Base-by-base conservation (phyloP, 2,888 invertebrate species). In the Trissolcus brochymenae region DNA sequence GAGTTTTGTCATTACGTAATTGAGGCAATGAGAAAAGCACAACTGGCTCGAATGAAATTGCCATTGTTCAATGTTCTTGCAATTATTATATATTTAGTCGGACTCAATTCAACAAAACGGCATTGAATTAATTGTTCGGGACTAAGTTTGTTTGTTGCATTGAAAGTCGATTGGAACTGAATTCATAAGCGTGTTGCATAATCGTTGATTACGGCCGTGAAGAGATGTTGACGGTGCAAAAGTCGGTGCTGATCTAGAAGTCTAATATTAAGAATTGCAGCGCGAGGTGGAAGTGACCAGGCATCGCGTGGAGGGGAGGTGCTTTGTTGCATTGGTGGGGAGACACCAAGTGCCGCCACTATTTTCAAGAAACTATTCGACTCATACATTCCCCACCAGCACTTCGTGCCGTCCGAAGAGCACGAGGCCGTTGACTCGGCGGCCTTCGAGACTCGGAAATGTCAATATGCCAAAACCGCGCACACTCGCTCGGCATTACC, bases 341-440 rank as follows among this genome's bases (percentile, higher is more conserved):
- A 70, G 40, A 61, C 1, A 41, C 14, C 61, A 55, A 61, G 65
- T 43, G 65, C 75, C 79, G 66, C 81, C 80, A 77, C 79, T 51
- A 65, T 79, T 78, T 79, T 77, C 79, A 78, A 76, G 71, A 76
- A 78, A 60, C 70, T 65, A 70, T 78, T 74, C 74, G 73, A 57
- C 70, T 72, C 73, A 51, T 65, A 68, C 77, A 54, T 76, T 80
- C 78, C 81, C 79, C 67, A 66, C 72, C 62, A 66, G 62, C 60
- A 55, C 76, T 62, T 77, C 75, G 78, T 72, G 76, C 76, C 78
- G 82, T 80, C 78, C 81, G 82, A 82, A 83, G 84, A 82, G 81
- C 82, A 82, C 82, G 85, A 84, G 85, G 86, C 82, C 86, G 84
- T 85, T 87, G 85, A 86, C 86, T 84, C 84, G 82, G 77, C 84